These are phyloP conservation scores for Drosophila buzzatii DNA, from an alignment of 2,888 invertebrate genomes.

Conservation along the genomic window DNA sequence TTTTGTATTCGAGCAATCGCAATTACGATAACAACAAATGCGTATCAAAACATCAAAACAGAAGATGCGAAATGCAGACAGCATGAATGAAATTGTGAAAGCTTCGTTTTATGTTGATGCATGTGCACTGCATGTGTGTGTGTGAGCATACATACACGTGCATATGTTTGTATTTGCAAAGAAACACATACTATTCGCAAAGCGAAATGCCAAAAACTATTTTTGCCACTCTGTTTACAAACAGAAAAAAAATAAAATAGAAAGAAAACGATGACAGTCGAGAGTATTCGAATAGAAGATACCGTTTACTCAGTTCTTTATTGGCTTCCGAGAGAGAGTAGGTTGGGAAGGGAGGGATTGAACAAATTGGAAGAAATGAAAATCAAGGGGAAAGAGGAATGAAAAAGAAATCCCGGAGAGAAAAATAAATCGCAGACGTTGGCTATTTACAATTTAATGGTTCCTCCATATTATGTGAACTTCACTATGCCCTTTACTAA, in stretches of 20 bases:
- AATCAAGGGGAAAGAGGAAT: neutral
- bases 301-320: neutral
- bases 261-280: constrained; percentile 2
- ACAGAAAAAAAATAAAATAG: constrained; percentile 38
- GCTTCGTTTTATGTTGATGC: constrained; percentile 44
- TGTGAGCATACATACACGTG: neutral
- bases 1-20: constrained; percentile 8
- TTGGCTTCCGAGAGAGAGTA: neutral
- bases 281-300: neutral
- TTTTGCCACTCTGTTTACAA: constrained; percentile 66
- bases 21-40: constrained; percentile 45
- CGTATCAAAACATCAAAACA: constrained; percentile 64
- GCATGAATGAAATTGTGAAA: constrained; percentile 76
- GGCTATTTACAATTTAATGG: neutral
- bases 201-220: constrained; percentile 54
- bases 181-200: constrained; percentile 28
- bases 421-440: neutral
- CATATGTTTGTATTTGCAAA: constrained; percentile 10
- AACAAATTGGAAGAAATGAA: neutral
- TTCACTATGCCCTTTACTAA: neutral
- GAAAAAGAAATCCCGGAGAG: neutral
- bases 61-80: constrained; percentile 45
- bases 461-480: neutral
- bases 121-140: constrained; percentile 10
- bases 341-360: neutral